These are phyloP conservation scores for Caenorhabditis latens DNA, from an alignment of 1,140 invertebrate species.

Conservation along the genomic window DNA sequence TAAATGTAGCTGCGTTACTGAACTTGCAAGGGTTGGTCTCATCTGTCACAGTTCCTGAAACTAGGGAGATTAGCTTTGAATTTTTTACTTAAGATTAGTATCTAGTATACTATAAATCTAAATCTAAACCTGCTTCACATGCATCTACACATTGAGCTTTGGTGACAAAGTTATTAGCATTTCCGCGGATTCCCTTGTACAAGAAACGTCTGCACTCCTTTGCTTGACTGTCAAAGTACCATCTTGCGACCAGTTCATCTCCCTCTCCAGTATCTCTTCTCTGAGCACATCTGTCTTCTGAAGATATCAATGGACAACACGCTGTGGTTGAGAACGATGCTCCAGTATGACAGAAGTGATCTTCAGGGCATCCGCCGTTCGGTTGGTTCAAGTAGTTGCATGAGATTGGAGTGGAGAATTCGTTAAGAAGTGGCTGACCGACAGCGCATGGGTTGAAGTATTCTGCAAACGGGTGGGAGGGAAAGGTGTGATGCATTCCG, in stretches of 20 bases:
- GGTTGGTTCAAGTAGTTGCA: slow-evolving; percentile 76
- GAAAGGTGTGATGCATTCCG: slow-evolving; percentile 41
- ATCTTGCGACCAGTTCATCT: slow-evolving; percentile 74
- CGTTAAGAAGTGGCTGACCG: slow-evolving; percentile 73
- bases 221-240: slow-evolving; percentile 73
- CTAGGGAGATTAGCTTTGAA: neutral
- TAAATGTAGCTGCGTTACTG: slow-evolving; percentile 59
- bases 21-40: slow-evolving; percentile 66
- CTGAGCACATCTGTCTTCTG: slow-evolving; percentile 70
- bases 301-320: slow-evolving; percentile 69
- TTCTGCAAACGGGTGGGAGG: slow-evolving; percentile 57
- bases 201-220: slow-evolving; percentile 76
- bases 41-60: slow-evolving; percentile 53
- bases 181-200: slow-evolving; percentile 76
- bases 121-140: slow-evolving; percentile 61
- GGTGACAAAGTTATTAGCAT: slow-evolving; percentile 77
- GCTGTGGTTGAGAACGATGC: slow-evolving; percentile 74
- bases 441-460: slow-evolving; percentile 75
- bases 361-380: slow-evolving; percentile 76
- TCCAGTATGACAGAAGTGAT: slow-evolving; percentile 72
- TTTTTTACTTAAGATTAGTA: neutral
- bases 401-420: slow-evolving; percentile 73
- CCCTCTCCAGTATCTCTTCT: slow-evolving; percentile 71
- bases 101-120: slow-evolving; percentile 2
- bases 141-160: slow-evolving; percentile 66